Percentiles rank a stretch among this genome's conserved stretches.
phyloP scores from a whole-genome alignment of 1,140 invertebrate genomes.

The Agrilus planipennis region DNA sequence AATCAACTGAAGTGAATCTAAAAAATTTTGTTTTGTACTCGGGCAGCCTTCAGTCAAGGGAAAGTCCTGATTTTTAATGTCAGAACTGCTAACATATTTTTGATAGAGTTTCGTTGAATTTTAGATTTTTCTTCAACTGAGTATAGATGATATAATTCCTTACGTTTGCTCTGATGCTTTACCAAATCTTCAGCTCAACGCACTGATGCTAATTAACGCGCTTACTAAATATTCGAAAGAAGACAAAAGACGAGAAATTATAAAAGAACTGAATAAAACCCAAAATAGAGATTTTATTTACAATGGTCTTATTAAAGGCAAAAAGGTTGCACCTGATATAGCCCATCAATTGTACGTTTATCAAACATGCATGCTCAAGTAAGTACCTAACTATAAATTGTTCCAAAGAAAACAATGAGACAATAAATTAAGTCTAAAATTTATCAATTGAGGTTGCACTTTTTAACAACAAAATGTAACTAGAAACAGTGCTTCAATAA shows the following conservation, averaged over 20 bases:
- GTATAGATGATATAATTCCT: slow-evolving; percentile 11
- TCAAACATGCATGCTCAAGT: slow-evolving; percentile 26
- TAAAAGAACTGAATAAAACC: slow-evolving; percentile 23
- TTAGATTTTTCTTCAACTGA: not conserved
- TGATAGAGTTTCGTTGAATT: too few relatives aligned
- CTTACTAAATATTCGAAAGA: slow-evolving; percentile 21
- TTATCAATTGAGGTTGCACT: too few relatives aligned
- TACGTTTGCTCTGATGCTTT: slow-evolving; percentile 13
- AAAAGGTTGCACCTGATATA: slow-evolving; percentile 17
- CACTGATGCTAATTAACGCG: slow-evolving; percentile 22
- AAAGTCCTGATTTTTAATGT: too few relatives aligned
- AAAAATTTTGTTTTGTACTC: too few relatives aligned
- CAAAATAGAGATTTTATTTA: slow-evolving; percentile 23
- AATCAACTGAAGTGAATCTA: too few relatives aligned
- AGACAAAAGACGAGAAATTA: slow-evolving; percentile 18
- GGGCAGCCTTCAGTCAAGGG: too few relatives aligned
- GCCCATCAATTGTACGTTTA: slow-evolving; percentile 26
- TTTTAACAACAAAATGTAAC: too few relatives aligned
- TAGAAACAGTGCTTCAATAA: too few relatives aligned
- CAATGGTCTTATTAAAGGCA: slow-evolving; percentile 20
- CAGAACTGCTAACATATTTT: too few relatives aligned
- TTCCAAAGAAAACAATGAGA: too few relatives aligned
- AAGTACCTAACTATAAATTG: too few relatives aligned
- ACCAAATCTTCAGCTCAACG: slow-evolving; percentile 18
- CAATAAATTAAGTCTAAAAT: too few relatives aligned